These are phyloP conservation scores for Pontoporia blainvillei DNA, from an alignment of 2,113 vertebrate species.

Conservation along the genomic window DNA sequence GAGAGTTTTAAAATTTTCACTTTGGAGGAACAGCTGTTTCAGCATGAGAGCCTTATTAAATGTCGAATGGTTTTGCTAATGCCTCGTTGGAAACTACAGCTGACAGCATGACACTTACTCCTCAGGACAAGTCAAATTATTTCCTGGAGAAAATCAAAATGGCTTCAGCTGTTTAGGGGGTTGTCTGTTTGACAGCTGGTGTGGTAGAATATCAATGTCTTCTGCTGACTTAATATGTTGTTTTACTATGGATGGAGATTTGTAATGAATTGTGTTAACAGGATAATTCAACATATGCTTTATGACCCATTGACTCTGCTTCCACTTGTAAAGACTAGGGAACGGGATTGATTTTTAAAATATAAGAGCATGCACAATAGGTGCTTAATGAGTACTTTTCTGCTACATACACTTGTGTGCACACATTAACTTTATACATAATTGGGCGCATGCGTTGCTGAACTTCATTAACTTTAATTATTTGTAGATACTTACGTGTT, in stretches of 20 bases:
- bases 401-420: not conserved
- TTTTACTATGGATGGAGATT: conserved; percentile 54
- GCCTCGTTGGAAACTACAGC: conserved; percentile 40
- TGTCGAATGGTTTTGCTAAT: conserved; percentile 61
- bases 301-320: conserved; percentile 27
- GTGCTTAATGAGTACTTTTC: not conserved
- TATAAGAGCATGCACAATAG: not conserved
- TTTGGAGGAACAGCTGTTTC: conserved; percentile 75
- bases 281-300: conserved; percentile 36
- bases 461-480: conserved; percentile 16
- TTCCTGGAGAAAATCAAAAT: conserved; percentile 51
- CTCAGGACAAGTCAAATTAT: conserved; percentile 49
- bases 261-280: conserved; percentile 50
- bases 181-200: not conserved
- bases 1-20: conserved; percentile 70
- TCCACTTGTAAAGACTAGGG: conserved; percentile 24
- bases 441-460: not conserved
- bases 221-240: not conserved
- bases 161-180: not conserved
- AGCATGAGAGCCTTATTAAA: conserved; percentile 70
- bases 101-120: conserved; percentile 43
- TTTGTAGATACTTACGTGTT: not conserved
- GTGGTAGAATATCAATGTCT: not conserved
- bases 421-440: not conserved
- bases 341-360: conserved; percentile 30